Evolutionary conservation across 2,797 vertebrate species (phyloP).

Genomic region (Pangasius larnaudii): DNA sequence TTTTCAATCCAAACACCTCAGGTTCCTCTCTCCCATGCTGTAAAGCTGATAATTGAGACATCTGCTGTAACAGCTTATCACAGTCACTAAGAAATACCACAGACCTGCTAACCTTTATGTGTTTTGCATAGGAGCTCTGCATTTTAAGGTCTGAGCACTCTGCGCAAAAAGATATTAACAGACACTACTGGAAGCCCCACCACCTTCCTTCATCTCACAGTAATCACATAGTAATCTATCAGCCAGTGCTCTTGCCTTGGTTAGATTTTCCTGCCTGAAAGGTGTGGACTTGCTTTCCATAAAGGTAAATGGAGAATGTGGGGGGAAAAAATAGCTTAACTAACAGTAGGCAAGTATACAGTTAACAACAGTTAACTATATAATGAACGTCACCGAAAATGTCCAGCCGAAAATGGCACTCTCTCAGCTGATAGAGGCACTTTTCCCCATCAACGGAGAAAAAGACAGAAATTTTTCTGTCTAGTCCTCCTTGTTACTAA

Average conservation of each 20-base stretch:
- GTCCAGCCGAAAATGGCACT: background rate
- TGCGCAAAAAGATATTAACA: background rate
- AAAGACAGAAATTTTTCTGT: background rate
- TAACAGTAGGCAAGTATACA: background rate
- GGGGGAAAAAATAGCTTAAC: background rate
- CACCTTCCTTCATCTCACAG: background rate
- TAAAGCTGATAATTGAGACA: conserved; percentile 2
- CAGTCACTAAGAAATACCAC: background rate
- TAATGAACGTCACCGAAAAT: background rate
- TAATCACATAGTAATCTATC: too few species aligned
- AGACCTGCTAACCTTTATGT: background rate
- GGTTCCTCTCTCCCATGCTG: conserved; percentile 6
- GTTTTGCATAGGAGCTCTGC: background rate
- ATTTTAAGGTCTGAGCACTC: background rate
- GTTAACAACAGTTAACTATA: background rate
- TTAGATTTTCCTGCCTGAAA: background rate
- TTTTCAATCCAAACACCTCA: conserved; percentile 7
- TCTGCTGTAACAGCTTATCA: background rate
- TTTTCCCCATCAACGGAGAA: background rate
- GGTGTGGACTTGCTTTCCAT: background rate
- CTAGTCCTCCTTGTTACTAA: too few species aligned
- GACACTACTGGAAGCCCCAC: background rate
- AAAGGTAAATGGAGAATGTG: background rate
- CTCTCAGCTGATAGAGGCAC: too few species aligned
- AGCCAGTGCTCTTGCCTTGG: background rate